Evolutionary conservation across 2,113 vertebrate genomes (phyloP).

Genomic region (Neopipo cinnamomea): DNA sequence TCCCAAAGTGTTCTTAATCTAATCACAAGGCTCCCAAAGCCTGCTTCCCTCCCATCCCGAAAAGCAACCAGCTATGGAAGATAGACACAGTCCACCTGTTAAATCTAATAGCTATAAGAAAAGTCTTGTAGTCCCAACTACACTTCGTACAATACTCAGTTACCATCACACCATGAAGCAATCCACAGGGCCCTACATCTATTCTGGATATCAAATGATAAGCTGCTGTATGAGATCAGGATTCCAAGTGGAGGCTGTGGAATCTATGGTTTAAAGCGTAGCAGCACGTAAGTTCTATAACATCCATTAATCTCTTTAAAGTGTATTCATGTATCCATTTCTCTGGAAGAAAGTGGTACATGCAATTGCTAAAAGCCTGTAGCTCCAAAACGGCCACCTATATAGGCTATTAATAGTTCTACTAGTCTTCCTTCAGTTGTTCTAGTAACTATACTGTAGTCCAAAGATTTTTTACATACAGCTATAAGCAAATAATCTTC

Average conservation of each 20-base stretch:
- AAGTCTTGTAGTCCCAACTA: not conserved
- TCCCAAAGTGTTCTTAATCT: constrained; percentile 47
- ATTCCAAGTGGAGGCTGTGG: not conserved
- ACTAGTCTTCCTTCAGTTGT: not conserved
- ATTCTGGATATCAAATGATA: not conserved
- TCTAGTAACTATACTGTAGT: not conserved
- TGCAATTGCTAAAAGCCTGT: not conserved
- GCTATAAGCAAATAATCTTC: not conserved
- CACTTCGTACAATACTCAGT: not conserved
- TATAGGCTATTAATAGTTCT: not conserved
- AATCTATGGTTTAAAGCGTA: not conserved
- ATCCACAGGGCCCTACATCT: not conserved
- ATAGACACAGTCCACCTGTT: constrained; percentile 53
- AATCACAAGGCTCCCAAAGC: not conserved
- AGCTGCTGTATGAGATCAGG: not conserved
- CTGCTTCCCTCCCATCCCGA: not conserved
- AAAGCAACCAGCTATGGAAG: not conserved
- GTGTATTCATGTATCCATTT: not conserved
- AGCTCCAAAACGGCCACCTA: not conserved
- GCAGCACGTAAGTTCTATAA: constrained; percentile 10
- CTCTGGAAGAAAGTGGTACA: not conserved
- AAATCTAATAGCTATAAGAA: not conserved
- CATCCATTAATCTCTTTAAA: constrained; percentile 5
- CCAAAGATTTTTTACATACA: not conserved
- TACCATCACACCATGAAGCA: not conserved